A percentile compares a stretch with the other conserved stretches of the same genome.
Evolutionary conservation across 1,140 invertebrate species (phyloP).

Genomic region (Drosophila melanica): DNA sequence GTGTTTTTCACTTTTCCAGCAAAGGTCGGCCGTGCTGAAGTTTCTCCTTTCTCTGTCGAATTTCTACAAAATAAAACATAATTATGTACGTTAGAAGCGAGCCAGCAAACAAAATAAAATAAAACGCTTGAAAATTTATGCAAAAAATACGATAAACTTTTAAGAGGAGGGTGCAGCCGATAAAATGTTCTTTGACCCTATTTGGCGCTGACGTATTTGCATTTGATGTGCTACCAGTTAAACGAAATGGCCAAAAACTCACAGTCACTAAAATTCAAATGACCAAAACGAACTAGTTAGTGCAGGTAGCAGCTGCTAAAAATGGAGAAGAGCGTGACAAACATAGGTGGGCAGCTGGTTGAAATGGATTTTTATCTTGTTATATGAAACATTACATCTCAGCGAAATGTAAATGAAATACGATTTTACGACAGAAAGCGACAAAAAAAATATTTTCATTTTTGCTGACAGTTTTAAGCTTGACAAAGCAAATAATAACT

Average conservation of each 20-base stretch:
- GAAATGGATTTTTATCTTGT: conserved; percentile 59
- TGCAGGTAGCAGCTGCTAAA: conserved; percentile 20
- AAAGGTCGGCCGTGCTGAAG: conserved; percentile 1
- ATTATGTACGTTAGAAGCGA: conserved; percentile 25
- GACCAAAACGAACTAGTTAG: conserved; percentile 20
- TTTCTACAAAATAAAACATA: conserved; percentile 36
- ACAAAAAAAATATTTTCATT: not conserved
- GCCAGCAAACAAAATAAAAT: conserved; percentile 8
- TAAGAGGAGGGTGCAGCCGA: conserved; percentile 34
- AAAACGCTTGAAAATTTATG: conserved; percentile 32
- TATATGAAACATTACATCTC: conserved; percentile 55
- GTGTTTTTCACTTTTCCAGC: conserved; percentile 67
- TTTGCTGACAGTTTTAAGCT: not conserved
- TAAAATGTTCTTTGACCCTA: conserved; percentile 51
- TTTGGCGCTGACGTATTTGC: conserved; percentile 56
- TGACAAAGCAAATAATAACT: not conserved
- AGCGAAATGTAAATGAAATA: conserved; percentile 62
- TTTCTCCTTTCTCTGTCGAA: conserved; percentile 36
- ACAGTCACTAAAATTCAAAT: conserved; percentile 54
- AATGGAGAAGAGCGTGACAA: conserved; percentile 8
- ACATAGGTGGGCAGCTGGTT: not conserved
- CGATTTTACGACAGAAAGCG: conserved; percentile 43
- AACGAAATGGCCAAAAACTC: conserved; percentile 63
- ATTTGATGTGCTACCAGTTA: conserved; percentile 55
- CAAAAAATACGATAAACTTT: conserved; percentile 29